phyloP scores from a whole-genome alignment of 1,140 invertebrate genomes.

The Cotesia glomerata region DNA sequence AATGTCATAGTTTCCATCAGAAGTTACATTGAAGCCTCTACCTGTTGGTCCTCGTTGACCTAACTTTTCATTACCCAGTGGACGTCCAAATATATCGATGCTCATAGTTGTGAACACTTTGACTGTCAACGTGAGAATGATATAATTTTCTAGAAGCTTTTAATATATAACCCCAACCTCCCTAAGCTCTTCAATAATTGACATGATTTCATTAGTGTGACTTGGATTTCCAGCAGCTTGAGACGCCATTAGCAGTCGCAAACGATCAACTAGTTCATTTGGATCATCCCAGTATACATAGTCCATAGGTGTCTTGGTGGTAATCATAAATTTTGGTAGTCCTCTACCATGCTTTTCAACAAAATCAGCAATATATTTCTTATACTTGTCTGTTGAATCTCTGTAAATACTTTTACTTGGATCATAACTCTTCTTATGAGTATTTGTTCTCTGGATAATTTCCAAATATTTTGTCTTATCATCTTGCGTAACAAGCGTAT shows the following conservation, averaged over 20 bases:
- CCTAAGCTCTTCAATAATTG: constrained; percentile 7
- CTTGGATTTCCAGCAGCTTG: neutral
- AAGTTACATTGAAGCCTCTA: constrained; percentile 21
- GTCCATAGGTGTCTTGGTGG: neutral
- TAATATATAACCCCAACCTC: constrained; percentile 16
- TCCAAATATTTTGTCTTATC: constrained; percentile 4
- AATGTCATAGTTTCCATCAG: constrained; percentile 24
- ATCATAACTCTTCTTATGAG: constrained; percentile 6
- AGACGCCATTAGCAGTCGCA: neutral
- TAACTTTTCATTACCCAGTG: neutral
- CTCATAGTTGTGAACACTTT: constrained; percentile 5
- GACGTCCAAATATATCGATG: constrained; percentile 32
- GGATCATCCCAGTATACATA: constrained; percentile 11
- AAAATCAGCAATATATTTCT: neutral
- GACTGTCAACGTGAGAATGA: neutral
- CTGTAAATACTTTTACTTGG: neutral
- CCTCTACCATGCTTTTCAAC: neutral
- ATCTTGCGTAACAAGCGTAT: neutral
- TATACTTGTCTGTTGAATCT: neutral
- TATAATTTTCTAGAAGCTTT: neutral
- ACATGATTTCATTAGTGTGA: constrained; percentile 8
- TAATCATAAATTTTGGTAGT: neutral
- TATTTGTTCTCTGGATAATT: constrained; percentile 13
- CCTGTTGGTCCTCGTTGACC: constrained; percentile 12
- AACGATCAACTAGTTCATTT: constrained; percentile 10